Evolutionary conservation across 2,797 vertebrate genomes (phyloP).

Genomic region (Anguilla anguilla): DNA sequence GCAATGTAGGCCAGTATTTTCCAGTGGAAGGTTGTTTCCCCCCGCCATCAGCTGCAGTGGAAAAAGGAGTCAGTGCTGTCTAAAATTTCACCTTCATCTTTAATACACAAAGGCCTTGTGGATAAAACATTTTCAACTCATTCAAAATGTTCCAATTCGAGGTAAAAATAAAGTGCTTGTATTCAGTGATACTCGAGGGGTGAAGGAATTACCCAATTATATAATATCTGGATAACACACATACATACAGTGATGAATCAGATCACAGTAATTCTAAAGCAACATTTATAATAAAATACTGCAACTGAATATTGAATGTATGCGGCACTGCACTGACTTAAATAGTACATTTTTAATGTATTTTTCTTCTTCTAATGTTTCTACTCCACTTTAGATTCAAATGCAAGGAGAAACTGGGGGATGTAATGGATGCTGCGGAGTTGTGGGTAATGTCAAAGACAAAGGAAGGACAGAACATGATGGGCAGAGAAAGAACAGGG

Average conservation of each 20-base stretch:
- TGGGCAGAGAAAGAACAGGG: slow-evolving; percentile 26
- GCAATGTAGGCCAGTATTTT: neutral
- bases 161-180: neutral
- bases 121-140: neutral
- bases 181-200: neutral
- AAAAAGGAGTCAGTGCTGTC: slow-evolving; percentile 15
- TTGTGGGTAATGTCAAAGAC: slow-evolving; percentile 22
- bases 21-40: neutral
- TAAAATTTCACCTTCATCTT: slow-evolving; percentile 15
- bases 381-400: slow-evolving; percentile 83
- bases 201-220: neutral
- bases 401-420: slow-evolving; percentile 70
- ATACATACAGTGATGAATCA: slow-evolving; percentile 17
- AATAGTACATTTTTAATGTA: slow-evolving; percentile 37
- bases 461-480: slow-evolving; percentile 32
- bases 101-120: neutral
- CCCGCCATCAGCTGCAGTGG: neutral
- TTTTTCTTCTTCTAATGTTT: slow-evolving; percentile 58
- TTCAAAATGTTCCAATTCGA: slow-evolving; percentile 2
- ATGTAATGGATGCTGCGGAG: slow-evolving; percentile 23
- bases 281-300: slow-evolving; percentile 53
- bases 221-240: slow-evolving; percentile 2
- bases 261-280: slow-evolving; percentile 10
- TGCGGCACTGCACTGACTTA: slow-evolving; percentile 50
- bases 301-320: slow-evolving; percentile 46